phyloP scores from a whole-genome alignment of 2,888 invertebrate genomes.

The Tolmerus cingulatus region DNA sequence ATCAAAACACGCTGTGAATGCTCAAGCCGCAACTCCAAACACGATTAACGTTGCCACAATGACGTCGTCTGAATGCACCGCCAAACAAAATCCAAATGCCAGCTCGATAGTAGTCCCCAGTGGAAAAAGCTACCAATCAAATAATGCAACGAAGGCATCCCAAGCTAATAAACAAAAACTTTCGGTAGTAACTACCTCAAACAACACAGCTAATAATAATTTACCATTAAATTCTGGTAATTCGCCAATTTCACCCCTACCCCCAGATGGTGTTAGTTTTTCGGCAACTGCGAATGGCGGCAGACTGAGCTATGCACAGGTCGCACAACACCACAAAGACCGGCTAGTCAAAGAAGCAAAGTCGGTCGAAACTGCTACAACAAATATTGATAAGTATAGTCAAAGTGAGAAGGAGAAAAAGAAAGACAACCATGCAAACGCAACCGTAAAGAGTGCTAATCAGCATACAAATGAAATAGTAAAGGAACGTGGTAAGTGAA shows the following conservation, averaged over 20 bases:
- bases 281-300: conserved; percentile 51
- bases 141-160: neutral
- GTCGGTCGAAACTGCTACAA: conserved; percentile 31
- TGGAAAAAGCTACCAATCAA: conserved; percentile 10
- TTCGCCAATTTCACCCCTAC: conserved; percentile 48
- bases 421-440: conserved; percentile 50
- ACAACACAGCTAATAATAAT: neutral
- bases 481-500: conserved; percentile 60
- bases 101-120: conserved; percentile 26
- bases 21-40: conserved; percentile 43
- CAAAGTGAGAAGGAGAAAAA: conserved; percentile 48
- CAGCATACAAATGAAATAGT: conserved; percentile 52
- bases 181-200: conserved; percentile 42
- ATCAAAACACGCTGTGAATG: conserved; percentile 46
- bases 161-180: conserved; percentile 43
- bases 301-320: conserved; percentile 72
- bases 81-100: conserved; percentile 28
- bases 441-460: conserved; percentile 34
- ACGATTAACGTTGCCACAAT: conserved; percentile 66
- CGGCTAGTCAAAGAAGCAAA: conserved; percentile 55
- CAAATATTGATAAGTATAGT: conserved; percentile 46
- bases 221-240: conserved; percentile 49
- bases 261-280: conserved; percentile 34
- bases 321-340: conserved; percentile 71
- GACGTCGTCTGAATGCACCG: conserved; percentile 60